phyloP scores from a whole-genome alignment of 2,888 invertebrate species.

The Tridacna gigas region DNA sequence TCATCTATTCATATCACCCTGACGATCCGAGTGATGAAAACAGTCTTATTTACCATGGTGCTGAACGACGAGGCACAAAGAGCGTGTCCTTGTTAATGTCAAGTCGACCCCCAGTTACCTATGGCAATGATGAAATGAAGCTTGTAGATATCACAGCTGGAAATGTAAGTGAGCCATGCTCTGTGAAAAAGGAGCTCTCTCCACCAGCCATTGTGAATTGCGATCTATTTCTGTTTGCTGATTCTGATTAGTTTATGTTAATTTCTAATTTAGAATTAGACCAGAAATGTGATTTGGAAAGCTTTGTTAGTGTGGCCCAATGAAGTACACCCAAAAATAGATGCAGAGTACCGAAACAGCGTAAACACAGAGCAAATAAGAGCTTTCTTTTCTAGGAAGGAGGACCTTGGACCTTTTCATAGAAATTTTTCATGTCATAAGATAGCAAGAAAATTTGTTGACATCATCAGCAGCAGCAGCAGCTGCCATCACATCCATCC shows the following conservation, averaged over 20 bases:
- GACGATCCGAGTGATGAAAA: constrained; percentile 63
- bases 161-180: neutral
- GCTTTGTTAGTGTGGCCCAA: too few species aligned
- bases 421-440: too few species aligned
- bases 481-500: too few species aligned
- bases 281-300: too few species aligned
- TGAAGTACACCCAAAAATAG: too few species aligned
- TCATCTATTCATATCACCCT: constrained; percentile 69
- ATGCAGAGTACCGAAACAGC: too few species aligned
- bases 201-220: neutral
- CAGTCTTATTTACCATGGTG: constrained; percentile 65
- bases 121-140: neutral
- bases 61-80: constrained; percentile 27
- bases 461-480: too few species aligned
- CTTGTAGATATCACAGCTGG: neutral
- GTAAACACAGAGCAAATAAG: too few species aligned
- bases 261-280: neutral
- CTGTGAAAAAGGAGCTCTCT: neutral
- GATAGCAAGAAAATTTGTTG: too few species aligned
- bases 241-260: neutral
- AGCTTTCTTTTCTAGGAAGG: too few species aligned
- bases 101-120: neutral
- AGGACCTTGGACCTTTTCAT: too few species aligned
- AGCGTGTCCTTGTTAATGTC: constrained; percentile 14
- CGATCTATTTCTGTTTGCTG: neutral